These are phyloP conservation scores for Darevskia nairensis DNA, from an alignment of 2,797 vertebrate genomes.

Conservation along the genomic window DNA sequence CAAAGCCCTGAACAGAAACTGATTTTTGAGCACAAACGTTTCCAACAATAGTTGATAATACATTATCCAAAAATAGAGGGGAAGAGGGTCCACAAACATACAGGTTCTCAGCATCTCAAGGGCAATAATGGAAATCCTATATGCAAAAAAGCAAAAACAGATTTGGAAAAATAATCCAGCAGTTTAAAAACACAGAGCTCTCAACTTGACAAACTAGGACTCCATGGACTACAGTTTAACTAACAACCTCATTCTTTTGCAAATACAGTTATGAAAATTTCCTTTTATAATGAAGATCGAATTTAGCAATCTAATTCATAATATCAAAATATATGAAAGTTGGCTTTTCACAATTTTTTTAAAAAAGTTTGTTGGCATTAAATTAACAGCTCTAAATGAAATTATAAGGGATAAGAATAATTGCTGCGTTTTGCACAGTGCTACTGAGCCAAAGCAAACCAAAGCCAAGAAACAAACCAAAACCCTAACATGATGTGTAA, in stretches of 20 bases:
- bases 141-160: too few species aligned
- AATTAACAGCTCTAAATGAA: slow-evolving; percentile 14
- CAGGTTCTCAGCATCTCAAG: background rate
- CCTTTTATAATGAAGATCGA: slow-evolving; percentile 6
- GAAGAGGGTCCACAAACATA: background rate
- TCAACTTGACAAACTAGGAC: background rate
- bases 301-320: slow-evolving; percentile 9
- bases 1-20: background rate
- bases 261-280: slow-evolving; percentile 27
- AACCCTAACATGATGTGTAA: background rate
- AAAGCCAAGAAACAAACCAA: background rate
- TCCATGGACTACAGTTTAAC: background rate
- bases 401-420: background rate
- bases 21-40: background rate
- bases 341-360: background rate
- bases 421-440: slow-evolving; percentile 12
- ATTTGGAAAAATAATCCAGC: background rate
- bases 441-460: background rate
- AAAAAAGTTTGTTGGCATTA: background rate
- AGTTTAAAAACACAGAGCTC: background rate
- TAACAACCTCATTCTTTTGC: background rate
- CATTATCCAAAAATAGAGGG: background rate
- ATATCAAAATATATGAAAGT: slow-evolving; percentile 25
- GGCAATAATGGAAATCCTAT: background rate
- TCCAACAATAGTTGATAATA: too few species aligned